Percentiles rank a stretch among this genome's conserved stretches.
Conservation (phyloP, 1,140 invertebrate genomes). For the Drosophila cardini region DNA sequence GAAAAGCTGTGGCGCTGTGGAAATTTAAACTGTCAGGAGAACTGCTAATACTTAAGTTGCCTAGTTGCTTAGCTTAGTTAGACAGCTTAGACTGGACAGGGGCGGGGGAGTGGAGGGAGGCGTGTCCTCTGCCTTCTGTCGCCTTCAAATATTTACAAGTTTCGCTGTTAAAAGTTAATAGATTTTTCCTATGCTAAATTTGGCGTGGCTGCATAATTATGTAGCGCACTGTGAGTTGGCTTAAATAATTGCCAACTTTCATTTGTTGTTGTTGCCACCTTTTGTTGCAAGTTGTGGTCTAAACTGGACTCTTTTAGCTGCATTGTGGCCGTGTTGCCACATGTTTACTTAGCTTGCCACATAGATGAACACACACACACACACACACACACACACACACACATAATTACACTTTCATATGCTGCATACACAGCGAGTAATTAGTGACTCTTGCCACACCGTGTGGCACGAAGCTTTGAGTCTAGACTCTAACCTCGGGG, state of each 20-base stretch:
- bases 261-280: conserved; percentile 22
- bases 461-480: conserved; percentile 19
- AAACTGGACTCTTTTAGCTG: conserved; percentile 39
- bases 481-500: conserved; percentile 14
- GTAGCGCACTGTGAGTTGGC: conserved; percentile 32
- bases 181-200: conserved; percentile 9
- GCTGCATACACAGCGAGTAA: conserved; percentile 33
- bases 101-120: not conserved
- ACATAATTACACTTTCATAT: conserved; percentile 58
- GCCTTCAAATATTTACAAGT: conserved; percentile 5
- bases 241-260: conserved; percentile 37
- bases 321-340: conserved; percentile 43
- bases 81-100: not conserved
- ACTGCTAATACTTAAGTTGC: conserved; percentile 55
- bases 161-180: conserved; percentile 7
- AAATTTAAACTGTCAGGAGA: conserved; percentile 70
- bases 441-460: conserved; percentile 31
- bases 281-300: conserved; percentile 23
- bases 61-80: conserved; percentile 32
- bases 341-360: conserved; percentile 41
- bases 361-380: conserved; percentile 20
- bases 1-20: conserved; percentile 50
- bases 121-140: not conserved
- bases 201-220: conserved; percentile 33
- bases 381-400: conserved; percentile 19